Evolutionary conservation across 2,797 vertebrate species (phyloP), one percentile per base, ranked within the genome.

Genomic region (Salarias fasciatus): DNA sequence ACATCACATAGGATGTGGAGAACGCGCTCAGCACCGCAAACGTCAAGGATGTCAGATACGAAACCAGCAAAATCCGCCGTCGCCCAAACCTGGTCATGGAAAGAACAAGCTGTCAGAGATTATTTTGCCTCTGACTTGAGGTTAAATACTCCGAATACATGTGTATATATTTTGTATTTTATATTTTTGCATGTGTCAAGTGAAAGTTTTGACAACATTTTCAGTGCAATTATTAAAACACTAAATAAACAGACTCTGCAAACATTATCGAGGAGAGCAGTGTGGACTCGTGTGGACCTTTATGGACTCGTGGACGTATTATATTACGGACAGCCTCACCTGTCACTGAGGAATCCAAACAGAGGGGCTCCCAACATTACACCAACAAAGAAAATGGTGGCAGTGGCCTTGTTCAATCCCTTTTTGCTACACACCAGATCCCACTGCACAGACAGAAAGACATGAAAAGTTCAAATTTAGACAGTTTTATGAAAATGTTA

Each of bases 341-440:
- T 91, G 83, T 93, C 91, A 76, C 92, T 92, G 40, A 94, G 82
- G 70, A 75, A 91, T 28, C 93, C 92, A 72, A 89, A 93, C 8
- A 89, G 28, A 12, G 89, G 82, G 1, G 92, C 90, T 70, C 92
- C 93, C 7, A 67, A 14, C 93, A 94, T 94, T 11, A 93, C 90
- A 3, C 93, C 93, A 28, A 88, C 48, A 38, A 93, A 93, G 61
- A 94, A 94, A 53, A 88, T 40, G 9, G 91, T 92, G 53, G 84
- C 88, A 8, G 91, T 88, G 9, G 84, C 87, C 58, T 88, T 92
- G 71, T 89, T 92, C 87, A 92, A 56, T 13, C 88, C 72, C 75
- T 87, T 93, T 48, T 74, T 85, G 47, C 82, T 83, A 70, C 93
- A 94, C 41, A 94, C 92, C 0, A 94, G 86, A 77, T 93, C 89